These are phyloP conservation scores for Therioaphis trifolii DNA, from an alignment of 2,888 invertebrate genomes.

Conservation along the genomic window DNA sequence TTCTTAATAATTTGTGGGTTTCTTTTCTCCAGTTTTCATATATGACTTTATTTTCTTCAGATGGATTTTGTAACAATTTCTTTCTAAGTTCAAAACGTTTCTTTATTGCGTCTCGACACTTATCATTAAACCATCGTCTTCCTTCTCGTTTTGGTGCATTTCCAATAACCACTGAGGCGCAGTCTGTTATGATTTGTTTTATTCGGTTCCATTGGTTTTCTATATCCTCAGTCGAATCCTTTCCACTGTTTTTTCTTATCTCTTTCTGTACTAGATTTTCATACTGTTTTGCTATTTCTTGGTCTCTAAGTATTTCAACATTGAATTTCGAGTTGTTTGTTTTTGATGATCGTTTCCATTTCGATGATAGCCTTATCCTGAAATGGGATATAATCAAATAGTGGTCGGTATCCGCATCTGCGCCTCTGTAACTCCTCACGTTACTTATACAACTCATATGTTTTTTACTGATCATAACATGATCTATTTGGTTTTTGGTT, in stretches of 20 bases:
- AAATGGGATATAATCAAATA: not conserved
- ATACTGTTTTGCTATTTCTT: slow-evolving; percentile 27
- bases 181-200: slow-evolving; percentile 25
- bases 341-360: slow-evolving; percentile 36
- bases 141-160: slow-evolving; percentile 40
- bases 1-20: too few species aligned
- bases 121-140: too few species aligned
- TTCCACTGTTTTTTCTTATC: slow-evolving; percentile 13
- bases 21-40: too few species aligned
- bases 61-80: too few species aligned
- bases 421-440: too few species aligned
- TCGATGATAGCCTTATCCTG: slow-evolving; percentile 27
- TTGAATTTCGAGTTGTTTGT: slow-evolving; percentile 39
- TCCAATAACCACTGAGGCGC: slow-evolving; percentile 14
- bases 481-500: too few species aligned
- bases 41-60: too few species aligned
- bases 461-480: too few species aligned
- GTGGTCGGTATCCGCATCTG: too few species aligned
- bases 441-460: too few species aligned
- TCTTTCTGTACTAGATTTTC: slow-evolving; percentile 24
- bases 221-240: slow-evolving; percentile 21
- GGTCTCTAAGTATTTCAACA: slow-evolving; percentile 21
- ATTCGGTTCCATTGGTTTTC: slow-evolving; percentile 27
- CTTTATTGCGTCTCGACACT: too few species aligned
- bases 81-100: too few species aligned